These are phyloP conservation scores for Zaprionus ornatus DNA, from an alignment of 1,140 invertebrate species.

Conservation along the genomic window DNA sequence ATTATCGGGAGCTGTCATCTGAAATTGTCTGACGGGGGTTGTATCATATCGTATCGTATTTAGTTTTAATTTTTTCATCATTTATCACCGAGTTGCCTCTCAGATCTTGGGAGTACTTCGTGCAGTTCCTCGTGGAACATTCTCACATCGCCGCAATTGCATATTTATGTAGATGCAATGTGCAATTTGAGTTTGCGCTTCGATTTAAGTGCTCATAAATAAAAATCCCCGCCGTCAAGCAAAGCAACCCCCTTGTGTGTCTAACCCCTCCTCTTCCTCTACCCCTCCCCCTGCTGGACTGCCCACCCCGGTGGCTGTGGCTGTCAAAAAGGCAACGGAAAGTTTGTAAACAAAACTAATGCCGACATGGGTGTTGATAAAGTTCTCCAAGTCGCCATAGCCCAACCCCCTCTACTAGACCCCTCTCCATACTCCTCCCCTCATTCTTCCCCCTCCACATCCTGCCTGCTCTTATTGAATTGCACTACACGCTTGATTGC, in stretches of 20 bases:
- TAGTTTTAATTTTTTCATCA: slow-evolving; percentile 76
- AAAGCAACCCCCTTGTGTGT: slow-evolving; percentile 23
- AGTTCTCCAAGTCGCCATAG: slow-evolving; percentile 65
- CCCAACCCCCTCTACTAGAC: slow-evolving; percentile 13
- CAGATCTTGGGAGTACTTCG: not conserved
- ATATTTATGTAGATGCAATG: slow-evolving; percentile 80
- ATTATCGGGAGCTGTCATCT: slow-evolving; percentile 83
- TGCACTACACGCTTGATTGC: slow-evolving; percentile 83
- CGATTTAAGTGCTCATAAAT: slow-evolving; percentile 84
- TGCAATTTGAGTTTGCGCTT: slow-evolving; percentile 75
- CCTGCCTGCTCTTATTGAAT: slow-evolving; percentile 69
- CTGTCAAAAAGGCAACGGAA: slow-evolving; percentile 82
- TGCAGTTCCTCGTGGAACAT: slow-evolving; percentile 19
- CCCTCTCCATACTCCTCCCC: slow-evolving; percentile 1
- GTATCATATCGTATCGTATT: slow-evolving; percentile 54
- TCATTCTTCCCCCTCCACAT: not conserved
- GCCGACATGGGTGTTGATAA: slow-evolving; percentile 84
- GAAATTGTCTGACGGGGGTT: slow-evolving; percentile 42
- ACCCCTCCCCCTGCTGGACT: slow-evolving; percentile 19
- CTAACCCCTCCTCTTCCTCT: slow-evolving; percentile 4
- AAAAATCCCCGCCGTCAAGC: slow-evolving; percentile 55
- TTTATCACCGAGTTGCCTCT: slow-evolving; percentile 62
- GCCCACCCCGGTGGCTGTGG: slow-evolving; percentile 24
- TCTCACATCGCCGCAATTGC: slow-evolving; percentile 78
- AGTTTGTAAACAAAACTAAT: slow-evolving; percentile 84